These are phyloP conservation scores for Philhelius pedissequus DNA, from an alignment of 2,888 invertebrate genomes.

Conservation along the genomic window DNA sequence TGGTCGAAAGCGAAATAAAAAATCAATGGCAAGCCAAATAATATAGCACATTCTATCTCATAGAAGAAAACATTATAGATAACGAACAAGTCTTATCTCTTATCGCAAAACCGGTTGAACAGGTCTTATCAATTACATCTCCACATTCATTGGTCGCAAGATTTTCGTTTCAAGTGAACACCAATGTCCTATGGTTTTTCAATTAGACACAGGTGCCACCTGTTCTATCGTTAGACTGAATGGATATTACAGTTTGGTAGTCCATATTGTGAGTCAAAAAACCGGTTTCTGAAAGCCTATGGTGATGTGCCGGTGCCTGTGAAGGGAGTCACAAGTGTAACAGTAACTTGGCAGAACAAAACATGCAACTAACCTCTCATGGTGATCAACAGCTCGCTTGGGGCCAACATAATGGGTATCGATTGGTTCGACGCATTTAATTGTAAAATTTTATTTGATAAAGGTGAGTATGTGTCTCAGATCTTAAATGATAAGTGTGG, in stretches of 20 bases:
- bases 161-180: too few relatives aligned
- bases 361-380: constrained; percentile 4
- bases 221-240: background rate
- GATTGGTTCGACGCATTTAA: constrained; percentile 9
- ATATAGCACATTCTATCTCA: too few relatives aligned
- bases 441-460: background rate
- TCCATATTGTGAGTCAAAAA: background rate
- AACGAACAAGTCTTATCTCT: background rate
- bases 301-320: too few relatives aligned
- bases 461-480: background rate
- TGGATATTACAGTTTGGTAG: background rate
- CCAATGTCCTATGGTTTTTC: background rate
- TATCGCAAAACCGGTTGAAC: background rate
- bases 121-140: background rate
- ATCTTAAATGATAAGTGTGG: too few relatives aligned
- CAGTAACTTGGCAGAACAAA: too few relatives aligned
- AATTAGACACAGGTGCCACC: background rate
- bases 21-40: too few relatives aligned
- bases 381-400: background rate
- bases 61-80: too few relatives aligned
- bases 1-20: background rate
- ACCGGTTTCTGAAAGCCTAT: too few relatives aligned
- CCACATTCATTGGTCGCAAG: background rate
- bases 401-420: background rate
- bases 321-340: too few relatives aligned